These are phyloP conservation scores for Echinarachnius parma DNA, from an alignment of 53 echinoderm and acorn worm species.

Conservation along the genomic window DNA sequence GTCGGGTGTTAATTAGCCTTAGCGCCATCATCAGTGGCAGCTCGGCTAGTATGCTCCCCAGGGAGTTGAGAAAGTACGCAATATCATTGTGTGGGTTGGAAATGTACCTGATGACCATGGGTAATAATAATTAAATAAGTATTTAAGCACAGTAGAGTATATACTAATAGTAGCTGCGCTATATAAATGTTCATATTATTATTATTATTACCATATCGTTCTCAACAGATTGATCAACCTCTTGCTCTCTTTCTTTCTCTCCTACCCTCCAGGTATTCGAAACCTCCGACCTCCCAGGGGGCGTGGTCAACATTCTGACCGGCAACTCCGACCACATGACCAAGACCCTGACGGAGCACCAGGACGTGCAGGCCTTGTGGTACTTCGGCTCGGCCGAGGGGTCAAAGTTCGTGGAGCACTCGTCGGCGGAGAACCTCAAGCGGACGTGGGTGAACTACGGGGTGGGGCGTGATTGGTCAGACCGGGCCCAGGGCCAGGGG, in stretches of 20 bases:
- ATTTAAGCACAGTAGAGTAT: no score
- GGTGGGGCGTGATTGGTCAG: slow-evolving; percentile 73
- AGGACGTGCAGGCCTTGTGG: slow-evolving; percentile 96
- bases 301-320: slow-evolving; percentile 96
- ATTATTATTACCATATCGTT: no score
- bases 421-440: slow-evolving; percentile 87
- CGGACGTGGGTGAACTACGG: slow-evolving; percentile 98
- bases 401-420: slow-evolving; percentile 95
- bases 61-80: no score
- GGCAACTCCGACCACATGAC: slow-evolving; percentile 81
- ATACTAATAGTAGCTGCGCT: no score
- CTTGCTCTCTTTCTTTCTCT: not conserved
- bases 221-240: no score
- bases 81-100: no score
- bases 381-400: slow-evolving; percentile 89
- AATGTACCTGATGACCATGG: no score
- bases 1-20: no score
- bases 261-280: slow-evolving; percentile 78
- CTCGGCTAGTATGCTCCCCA: no score
- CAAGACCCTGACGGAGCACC: slow-evolving; percentile 91
- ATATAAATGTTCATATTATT: no score
- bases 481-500: slow-evolving; percentile 79
- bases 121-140: no score
- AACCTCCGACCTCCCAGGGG: slow-evolving; percentile 94
- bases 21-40: no score